Conservation (phyloP, 2,113 vertebrate species). For the Paradisaea rubra region DNA sequence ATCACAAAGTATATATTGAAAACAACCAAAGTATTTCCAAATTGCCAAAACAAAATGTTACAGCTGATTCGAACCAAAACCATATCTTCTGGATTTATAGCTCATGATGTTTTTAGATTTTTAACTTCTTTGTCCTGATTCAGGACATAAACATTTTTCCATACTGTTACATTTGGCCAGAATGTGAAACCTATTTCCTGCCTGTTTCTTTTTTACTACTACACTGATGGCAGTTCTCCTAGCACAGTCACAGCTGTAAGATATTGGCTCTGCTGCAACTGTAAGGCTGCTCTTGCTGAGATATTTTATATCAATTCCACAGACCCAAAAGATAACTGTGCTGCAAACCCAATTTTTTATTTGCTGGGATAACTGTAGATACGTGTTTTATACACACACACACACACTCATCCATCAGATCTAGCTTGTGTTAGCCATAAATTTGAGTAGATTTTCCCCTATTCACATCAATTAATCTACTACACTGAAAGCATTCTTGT, state of each 20-base stretch:
- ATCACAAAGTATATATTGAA: not conserved
- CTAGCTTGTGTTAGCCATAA: not conserved
- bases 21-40: conserved; percentile 8
- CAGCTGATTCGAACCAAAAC: conserved; percentile 15
- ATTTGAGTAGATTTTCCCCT: not conserved
- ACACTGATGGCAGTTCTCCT: conserved; percentile 41
- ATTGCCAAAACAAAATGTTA: conserved; percentile 19
- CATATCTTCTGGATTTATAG: conserved; percentile 7
- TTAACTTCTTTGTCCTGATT: conserved; percentile 35
- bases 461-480: not conserved
- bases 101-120: conserved; percentile 41
- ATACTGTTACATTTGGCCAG: conserved; percentile 40
- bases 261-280: conserved; percentile 33
- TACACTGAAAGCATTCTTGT: not conserved
- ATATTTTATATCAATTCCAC: conserved; percentile 8
- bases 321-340: conserved; percentile 28
- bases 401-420: not conserved
- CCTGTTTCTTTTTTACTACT: conserved; percentile 54
- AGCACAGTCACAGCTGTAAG: conserved; percentile 48
- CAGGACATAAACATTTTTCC: conserved; percentile 60
- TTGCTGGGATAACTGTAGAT: not conserved
- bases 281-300: conserved; percentile 7
- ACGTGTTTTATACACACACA: not conserved
- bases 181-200: conserved; percentile 53
- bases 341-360: conserved; percentile 4